Evolutionary conservation across 2,113 vertebrate genomes (phyloP).

Genomic region (Phalacrocorax carbo): DNA sequence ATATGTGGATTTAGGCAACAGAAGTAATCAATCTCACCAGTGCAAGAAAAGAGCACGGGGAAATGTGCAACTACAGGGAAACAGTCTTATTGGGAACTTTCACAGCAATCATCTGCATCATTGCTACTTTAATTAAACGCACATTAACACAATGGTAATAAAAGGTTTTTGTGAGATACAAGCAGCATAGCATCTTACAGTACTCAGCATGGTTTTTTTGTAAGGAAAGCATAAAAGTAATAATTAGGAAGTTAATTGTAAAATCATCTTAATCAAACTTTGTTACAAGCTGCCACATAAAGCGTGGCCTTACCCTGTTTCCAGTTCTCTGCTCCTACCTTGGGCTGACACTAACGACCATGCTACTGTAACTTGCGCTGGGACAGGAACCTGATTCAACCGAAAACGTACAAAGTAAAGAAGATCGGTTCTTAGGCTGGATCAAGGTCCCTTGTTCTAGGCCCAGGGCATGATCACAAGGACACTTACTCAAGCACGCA

Average conservation of each 20-base stretch:
- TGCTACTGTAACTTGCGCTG: accelerated
- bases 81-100: background rate
- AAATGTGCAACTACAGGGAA: background rate
- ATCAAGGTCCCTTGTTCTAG: background rate
- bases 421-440: background rate
- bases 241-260: background rate
- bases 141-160: background rate
- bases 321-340: background rate
- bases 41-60: background rate
- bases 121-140: background rate
- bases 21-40: background rate
- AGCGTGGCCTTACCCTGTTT: background rate
- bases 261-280: background rate
- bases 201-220: background rate
- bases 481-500: background rate
- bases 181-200: background rate
- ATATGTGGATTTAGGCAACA: background rate
- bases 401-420: background rate
- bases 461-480: background rate
- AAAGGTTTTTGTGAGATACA: background rate
- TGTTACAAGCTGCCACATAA: background rate
- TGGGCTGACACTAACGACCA: background rate
- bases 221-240: background rate
- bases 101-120: background rate
- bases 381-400: background rate